These are phyloP conservation scores for Lomographa bimaculata DNA, from an alignment of 2,888 invertebrate species.

Conservation along the genomic window DNA sequence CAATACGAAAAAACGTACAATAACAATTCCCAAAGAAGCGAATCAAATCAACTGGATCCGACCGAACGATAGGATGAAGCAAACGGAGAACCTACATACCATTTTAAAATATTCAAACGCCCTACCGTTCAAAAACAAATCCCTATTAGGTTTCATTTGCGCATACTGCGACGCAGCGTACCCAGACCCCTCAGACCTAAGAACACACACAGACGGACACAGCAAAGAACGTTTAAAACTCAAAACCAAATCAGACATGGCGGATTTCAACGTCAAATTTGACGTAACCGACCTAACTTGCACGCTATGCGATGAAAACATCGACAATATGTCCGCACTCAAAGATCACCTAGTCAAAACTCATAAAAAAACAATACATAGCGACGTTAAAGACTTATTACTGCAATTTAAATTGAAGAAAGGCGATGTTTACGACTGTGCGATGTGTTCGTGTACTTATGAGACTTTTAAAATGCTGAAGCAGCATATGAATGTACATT, in stretches of 20 bases:
- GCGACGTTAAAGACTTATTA: conserved; percentile 66
- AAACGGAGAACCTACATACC: conserved; percentile 56
- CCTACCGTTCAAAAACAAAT: conserved; percentile 62
- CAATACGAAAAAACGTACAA: conserved; percentile 48
- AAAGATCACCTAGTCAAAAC: conserved; percentile 53
- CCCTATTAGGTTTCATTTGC: conserved; percentile 59
- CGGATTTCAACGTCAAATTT: conserved; percentile 61
- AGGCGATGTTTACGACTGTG: conserved; percentile 63
- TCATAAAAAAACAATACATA: conserved; percentile 54
- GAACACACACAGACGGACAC: conserved; percentile 54
- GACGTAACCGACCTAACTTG: conserved; percentile 69
- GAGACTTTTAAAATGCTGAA: conserved; percentile 74
- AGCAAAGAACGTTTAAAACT: conserved; percentile 48
- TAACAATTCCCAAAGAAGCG: conserved; percentile 25
- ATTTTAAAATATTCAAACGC: conserved; percentile 64
- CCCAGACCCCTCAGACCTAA: conserved; percentile 60
- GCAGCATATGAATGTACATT: conserved; percentile 74
- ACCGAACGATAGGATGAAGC: conserved; percentile 40
- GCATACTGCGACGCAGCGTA: conserved; percentile 58
- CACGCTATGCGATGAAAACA: conserved; percentile 44
- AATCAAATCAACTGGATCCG: conserved; percentile 13
- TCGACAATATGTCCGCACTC: conserved; percentile 55
- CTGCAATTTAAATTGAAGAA: conserved; percentile 66
- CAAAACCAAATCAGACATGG: conserved; percentile 60
- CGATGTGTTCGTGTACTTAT: conserved; percentile 60